phyloP scores from a whole-genome alignment of 2,888 invertebrate species.

The Lycia hirtaria region DNA sequence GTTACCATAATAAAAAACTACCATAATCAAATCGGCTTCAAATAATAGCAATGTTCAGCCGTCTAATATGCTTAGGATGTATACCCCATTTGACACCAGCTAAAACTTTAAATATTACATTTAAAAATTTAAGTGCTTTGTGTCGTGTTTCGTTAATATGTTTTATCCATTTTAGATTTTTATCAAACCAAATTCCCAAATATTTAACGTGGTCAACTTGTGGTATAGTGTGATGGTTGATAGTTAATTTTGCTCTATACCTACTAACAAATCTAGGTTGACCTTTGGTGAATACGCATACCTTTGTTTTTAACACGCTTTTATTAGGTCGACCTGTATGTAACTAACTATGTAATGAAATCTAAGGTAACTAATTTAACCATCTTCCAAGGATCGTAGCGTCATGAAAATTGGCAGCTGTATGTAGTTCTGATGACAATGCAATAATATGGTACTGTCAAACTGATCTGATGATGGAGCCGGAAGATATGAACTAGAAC shows the following conservation, averaged over 20 bases:
- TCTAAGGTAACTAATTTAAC: too few species aligned
- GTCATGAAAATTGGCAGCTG: too few species aligned
- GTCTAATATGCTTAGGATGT: background rate
- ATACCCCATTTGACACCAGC: conserved; percentile 1
- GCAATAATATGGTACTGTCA: too few species aligned
- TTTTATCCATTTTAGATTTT: background rate
- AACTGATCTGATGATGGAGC: too few species aligned
- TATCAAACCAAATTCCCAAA: conserved; percentile 3
- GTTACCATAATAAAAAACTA: background rate
- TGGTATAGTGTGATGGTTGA: background rate
- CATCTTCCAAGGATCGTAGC: too few species aligned
- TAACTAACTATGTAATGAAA: too few species aligned
- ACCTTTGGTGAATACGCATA: background rate
- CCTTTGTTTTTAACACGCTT: background rate
- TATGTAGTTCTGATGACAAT: too few species aligned
- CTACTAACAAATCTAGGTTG: background rate
- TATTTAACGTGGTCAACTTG: background rate
- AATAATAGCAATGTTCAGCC: background rate
- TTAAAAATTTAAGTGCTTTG: conserved; percentile 5
- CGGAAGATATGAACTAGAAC: too few species aligned
- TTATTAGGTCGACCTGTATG: too few species aligned
- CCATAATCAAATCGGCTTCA: conserved; percentile 1
- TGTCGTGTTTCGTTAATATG: conserved; percentile 1
- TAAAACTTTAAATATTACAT: conserved; percentile 1
- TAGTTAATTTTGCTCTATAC: background rate